Percentiles rank a stretch among this genome's conserved stretches.
Conservation (phyloP, 2,113 vertebrate species). For the Leucopsar rothschildi region DNA sequence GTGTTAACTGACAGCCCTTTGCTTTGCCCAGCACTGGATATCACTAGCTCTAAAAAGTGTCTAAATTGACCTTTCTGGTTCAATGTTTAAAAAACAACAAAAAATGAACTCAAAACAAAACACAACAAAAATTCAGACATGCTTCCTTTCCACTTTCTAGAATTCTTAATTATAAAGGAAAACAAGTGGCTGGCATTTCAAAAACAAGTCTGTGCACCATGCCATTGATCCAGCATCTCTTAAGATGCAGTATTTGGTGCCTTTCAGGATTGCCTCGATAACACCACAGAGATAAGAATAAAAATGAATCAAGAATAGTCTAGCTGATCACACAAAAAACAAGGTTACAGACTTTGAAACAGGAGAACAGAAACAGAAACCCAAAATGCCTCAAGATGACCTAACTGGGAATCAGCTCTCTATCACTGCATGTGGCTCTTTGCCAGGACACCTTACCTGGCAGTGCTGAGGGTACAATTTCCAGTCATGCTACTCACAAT, state of each 20-base stretch:
- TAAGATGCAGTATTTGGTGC: neutral
- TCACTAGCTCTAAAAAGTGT: neutral
- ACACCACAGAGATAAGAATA: neutral
- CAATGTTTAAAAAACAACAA: neutral
- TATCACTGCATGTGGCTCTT: neutral
- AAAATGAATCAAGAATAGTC: neutral
- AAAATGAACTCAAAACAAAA: neutral
- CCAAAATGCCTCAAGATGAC: neutral
- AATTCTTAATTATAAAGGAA: neutral
- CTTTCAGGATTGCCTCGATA: neutral
- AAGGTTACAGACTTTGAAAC: neutral
- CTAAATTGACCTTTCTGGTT: neutral
- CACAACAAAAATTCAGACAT: neutral
- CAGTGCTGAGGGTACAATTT: neutral
- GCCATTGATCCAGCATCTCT: neutral
- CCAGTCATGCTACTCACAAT: neutral
- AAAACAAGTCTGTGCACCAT: neutral
- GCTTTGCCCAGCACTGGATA: neutral
- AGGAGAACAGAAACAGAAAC: neutral
- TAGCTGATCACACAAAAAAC: neutral
- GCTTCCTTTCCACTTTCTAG: neutral
- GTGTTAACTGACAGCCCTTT: neutral
- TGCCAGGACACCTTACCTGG: neutral
- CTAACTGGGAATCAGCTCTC: neutral
- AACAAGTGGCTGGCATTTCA: neutral